phyloP scores from a whole-genome alignment of 2,888 invertebrate species.

The Luffia ferchaultella region DNA sequence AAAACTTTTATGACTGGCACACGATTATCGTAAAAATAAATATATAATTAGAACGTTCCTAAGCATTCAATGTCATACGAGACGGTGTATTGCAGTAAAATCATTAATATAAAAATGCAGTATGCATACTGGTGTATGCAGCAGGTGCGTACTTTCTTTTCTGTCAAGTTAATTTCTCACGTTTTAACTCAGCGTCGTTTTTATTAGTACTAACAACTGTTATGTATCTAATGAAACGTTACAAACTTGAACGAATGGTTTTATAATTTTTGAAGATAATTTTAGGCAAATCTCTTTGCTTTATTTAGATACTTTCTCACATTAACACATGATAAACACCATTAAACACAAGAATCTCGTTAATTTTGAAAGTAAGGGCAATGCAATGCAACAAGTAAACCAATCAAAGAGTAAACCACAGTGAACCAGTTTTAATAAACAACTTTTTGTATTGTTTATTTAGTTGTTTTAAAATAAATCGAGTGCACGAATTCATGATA shows the following conservation, averaged over 20 bases:
- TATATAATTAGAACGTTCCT: constrained; percentile 28
- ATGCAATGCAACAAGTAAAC: constrained; percentile 27
- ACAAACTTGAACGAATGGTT: too few relatives aligned
- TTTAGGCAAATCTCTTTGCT: background rate
- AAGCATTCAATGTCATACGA: too few relatives aligned
- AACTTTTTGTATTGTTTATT: too few relatives aligned
- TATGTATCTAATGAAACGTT: too few relatives aligned
- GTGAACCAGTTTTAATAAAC: too few relatives aligned
- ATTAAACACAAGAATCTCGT: background rate
- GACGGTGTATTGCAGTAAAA: constrained; percentile 24
- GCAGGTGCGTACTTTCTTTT: too few relatives aligned
- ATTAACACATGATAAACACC: constrained; percentile 43
- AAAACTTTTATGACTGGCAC: background rate
- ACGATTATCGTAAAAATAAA: background rate
- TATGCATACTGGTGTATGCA: constrained; percentile 46
- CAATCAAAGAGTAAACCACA: too few relatives aligned
- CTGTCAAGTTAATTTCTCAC: constrained; percentile 36
- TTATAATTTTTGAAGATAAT: too few relatives aligned
- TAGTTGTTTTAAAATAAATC: too few relatives aligned
- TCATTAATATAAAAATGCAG: constrained; percentile 35
- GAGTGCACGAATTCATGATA: too few relatives aligned
- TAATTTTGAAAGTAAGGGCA: constrained; percentile 50
- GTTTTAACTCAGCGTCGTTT: constrained; percentile 22
- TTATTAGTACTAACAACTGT: too few relatives aligned
- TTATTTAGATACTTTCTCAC: constrained; percentile 34